Conservation (phyloP, 2,113 vertebrate species). For the Hemiprocne comata region DNA sequence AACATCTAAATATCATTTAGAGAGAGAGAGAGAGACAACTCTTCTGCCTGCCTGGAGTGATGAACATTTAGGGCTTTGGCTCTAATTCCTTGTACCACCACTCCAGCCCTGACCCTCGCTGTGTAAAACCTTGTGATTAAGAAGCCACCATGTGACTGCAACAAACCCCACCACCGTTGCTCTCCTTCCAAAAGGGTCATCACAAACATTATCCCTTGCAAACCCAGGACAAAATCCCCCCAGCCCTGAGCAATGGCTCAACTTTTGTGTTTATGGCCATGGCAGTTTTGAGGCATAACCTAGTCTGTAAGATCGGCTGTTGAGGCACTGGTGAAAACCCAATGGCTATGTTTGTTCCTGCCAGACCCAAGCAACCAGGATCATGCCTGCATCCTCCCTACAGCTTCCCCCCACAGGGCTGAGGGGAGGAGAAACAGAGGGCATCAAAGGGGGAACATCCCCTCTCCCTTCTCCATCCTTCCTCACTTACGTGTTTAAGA, state of each 20-base stretch:
- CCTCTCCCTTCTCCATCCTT: neutral
- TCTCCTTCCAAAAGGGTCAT: neutral
- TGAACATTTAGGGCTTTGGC: neutral
- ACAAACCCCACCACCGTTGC: neutral
- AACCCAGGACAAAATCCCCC: neutral
- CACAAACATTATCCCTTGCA: neutral
- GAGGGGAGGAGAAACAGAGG: neutral
- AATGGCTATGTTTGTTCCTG: neutral
- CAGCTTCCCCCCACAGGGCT: neutral
- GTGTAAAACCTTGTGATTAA: neutral
- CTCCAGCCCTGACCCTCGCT: neutral
- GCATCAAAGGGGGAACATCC: neutral
- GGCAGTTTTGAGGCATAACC: neutral
- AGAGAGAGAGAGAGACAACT: neutral
- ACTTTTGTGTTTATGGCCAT: neutral
- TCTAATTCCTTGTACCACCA: neutral
- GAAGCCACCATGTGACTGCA: neutral
- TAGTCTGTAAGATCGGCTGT: neutral
- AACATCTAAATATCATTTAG: slow-evolving; percentile 1
- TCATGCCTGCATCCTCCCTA: neutral
- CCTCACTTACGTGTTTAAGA: neutral
- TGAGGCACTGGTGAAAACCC: neutral
- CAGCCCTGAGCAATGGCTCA: neutral
- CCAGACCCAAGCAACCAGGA: neutral
- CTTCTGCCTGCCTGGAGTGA: neutral